Evolutionary conservation across 2,113 vertebrate genomes (phyloP), one percentile per base, ranked within the genome.

Genomic region (Blennius ocellaris): DNA sequence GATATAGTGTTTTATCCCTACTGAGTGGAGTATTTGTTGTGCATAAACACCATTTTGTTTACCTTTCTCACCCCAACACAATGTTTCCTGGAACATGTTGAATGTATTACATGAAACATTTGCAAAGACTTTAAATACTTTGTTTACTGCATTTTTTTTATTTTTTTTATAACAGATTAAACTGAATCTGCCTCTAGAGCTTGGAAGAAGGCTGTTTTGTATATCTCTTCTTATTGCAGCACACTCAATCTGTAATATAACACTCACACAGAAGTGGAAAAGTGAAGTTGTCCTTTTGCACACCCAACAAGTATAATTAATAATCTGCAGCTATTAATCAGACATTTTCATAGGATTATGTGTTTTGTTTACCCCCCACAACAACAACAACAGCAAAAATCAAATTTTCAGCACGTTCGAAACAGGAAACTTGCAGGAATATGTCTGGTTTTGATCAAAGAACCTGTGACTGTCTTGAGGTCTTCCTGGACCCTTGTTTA

Each of bases 21-120:
- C 37, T 16, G 36, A 44, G 17, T 5, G 52, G n/a, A 8, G 0
- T 52, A 57, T 40, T 51, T 17, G 43, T 7, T 54, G 48, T 64
- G 58, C 56, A 69, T 53, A 57, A 57, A 57, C 43, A 30, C 5
- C 1, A 3, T 49, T 48, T 55, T 66, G 49, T 67, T 50, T 68
- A 56, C 38, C 15, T 78, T 43, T 66, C 17, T 44, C 54, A 49
- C 9, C 43, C 67, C 44, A 49, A 65, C 40, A 49, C 45, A 43
- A 2, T 21, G n/a, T 1, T 1, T 6, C 30, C 49, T 16, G 41
- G 36, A 69, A 56, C 9, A 60, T 6, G 5, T 9, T 49, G 16
- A 55, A 45, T 37, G 8, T 14, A 45, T 55, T 44, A 43, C 7
- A 60, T 15, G 17, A 39, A 55, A 59, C 48, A 38, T 48, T 65